Percentiles rank a stretch among this genome's conserved stretches.
Evolutionary conservation across 2,888 invertebrate species (phyloP).

Genomic region (Idaea dimidiata): DNA sequence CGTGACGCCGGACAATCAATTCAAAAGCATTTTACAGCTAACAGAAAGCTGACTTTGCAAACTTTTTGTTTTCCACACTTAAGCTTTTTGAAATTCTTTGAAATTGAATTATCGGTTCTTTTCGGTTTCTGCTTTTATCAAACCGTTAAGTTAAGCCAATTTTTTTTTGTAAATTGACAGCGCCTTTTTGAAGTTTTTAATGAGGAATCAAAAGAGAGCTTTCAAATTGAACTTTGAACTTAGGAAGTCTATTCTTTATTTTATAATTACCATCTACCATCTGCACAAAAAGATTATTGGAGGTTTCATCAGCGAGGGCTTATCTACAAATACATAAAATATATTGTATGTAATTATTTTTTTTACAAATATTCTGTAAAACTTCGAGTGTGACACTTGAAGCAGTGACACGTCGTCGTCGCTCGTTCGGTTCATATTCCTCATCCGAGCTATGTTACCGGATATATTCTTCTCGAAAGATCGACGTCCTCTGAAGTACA

Average conservation of each 20-base stretch:
- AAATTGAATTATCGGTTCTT: slow-evolving; percentile 46
- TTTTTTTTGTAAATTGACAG: slow-evolving; percentile 11
- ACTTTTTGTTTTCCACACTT: slow-evolving; percentile 53
- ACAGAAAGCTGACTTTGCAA: slow-evolving; percentile 39
- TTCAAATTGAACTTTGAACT: background rate
- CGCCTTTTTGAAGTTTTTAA: background rate
- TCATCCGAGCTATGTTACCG: no score
- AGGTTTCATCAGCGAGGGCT: no score
- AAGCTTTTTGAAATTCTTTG: slow-evolving; percentile 45
- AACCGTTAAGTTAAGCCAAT: background rate
- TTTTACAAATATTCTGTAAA: background rate
- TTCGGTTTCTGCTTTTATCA: slow-evolving; percentile 24
- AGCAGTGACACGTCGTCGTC: no score
- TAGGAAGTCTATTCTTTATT: no score
- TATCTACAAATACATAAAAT: background rate
- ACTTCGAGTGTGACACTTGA: background rate
- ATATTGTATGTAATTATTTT: background rate
- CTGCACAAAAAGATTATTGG: no score
- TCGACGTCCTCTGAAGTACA: no score
- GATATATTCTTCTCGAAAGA: no score
- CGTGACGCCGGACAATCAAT: slow-evolving; percentile 72
- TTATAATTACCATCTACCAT: no score
- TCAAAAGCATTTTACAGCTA: slow-evolving; percentile 66
- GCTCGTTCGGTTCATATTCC: no score
- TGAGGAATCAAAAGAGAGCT: background rate